A percentile compares a stretch with the other conserved stretches of the same genome.
These are phyloP conservation scores for Caenorhabditis brenneri DNA, from an alignment of 1,140 invertebrate genomes.

Conservation along the genomic window DNA sequence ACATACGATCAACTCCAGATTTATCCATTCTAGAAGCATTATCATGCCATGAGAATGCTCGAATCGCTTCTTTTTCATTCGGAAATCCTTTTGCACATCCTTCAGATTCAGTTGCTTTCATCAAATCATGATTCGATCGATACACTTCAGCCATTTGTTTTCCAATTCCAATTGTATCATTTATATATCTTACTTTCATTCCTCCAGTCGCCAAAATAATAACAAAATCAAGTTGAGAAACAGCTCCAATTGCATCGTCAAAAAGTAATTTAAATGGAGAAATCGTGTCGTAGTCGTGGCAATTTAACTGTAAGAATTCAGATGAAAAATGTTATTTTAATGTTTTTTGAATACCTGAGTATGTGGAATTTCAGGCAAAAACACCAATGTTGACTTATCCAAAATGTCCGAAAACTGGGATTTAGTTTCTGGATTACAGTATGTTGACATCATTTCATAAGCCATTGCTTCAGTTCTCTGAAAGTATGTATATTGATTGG, in stretches of 20 bases:
- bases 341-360: slow-evolving; percentile 55
- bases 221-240: slow-evolving; percentile 67
- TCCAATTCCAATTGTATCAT: slow-evolving; percentile 44
- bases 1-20: slow-evolving; percentile 19
- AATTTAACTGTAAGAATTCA: slow-evolving; percentile 61
- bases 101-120: slow-evolving; percentile 32
- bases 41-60: slow-evolving; percentile 41
- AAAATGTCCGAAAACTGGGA: slow-evolving; percentile 58
- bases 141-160: slow-evolving; percentile 32
- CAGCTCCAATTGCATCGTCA: slow-evolving; percentile 54
- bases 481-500: slow-evolving; percentile 42
- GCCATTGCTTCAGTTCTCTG: slow-evolving; percentile 67
- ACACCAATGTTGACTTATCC: slow-evolving; percentile 60
- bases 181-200: slow-evolving; percentile 60
- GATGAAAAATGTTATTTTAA: too few relatives aligned
- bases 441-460: slow-evolving; percentile 63
- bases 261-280: slow-evolving; percentile 65
- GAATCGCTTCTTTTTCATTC: slow-evolving; percentile 38
- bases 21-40: slow-evolving; percentile 29
- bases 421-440: slow-evolving; percentile 58
- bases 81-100: slow-evolving; percentile 38
- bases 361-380: slow-evolving; percentile 69
- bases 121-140: slow-evolving; percentile 22
- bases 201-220: slow-evolving; percentile 65
- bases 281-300: slow-evolving; percentile 68